Base-by-base conservation (phyloP, 2,888 invertebrate genomes). In the Epirrhoe alternata region DNA sequence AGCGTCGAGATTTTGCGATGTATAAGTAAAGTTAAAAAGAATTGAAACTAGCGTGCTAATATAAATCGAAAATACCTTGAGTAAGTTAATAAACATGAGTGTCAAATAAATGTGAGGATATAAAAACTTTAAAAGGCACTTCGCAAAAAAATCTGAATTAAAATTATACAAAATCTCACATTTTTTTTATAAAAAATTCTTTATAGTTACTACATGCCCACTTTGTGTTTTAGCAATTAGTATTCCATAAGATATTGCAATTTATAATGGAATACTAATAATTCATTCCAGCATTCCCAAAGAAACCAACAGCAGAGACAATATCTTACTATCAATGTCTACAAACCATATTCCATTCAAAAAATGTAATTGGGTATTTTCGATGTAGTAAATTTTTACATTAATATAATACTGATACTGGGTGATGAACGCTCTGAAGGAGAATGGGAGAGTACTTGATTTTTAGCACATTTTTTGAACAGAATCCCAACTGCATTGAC, bases 311-410 rank as follows among this genome's bases (percentile, higher is more conserved):
- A 16, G 47, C 16, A 47, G 14, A 16, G 14, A 16, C 16, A 47
- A 38, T 12, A 14, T 47, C 47, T 47, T 16, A 16, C 47, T 47
- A 47, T 47, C 47, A 47, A 47, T 47, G 47, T 47, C 47, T 47
- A 47, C 47, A 47, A 47, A 47, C 47, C 14, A 16, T 14, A 45
- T 47, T 47, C 16, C 16, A 14, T 47, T 6, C 47, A 47, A 47
- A 47, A 47, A 47, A 16, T 47, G 6, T 45, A 12, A 14, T 38
- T 35, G 2, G 12, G 5, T 10, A 42, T 42, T 42, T 12, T 12
- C 0, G 5, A 42, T 42, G 10, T 3, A 38, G 12, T 3, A 42
- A 42, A 24, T 24, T 38, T 10, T 6, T 12, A 42, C 10, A 42
- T 5, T 12, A 42, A 3, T 42, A 42, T 3, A 12, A 12, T 4